These are phyloP conservation scores for Scomber colias DNA, from an alignment of 2,113 vertebrate species.

Conservation along the genomic window DNA sequence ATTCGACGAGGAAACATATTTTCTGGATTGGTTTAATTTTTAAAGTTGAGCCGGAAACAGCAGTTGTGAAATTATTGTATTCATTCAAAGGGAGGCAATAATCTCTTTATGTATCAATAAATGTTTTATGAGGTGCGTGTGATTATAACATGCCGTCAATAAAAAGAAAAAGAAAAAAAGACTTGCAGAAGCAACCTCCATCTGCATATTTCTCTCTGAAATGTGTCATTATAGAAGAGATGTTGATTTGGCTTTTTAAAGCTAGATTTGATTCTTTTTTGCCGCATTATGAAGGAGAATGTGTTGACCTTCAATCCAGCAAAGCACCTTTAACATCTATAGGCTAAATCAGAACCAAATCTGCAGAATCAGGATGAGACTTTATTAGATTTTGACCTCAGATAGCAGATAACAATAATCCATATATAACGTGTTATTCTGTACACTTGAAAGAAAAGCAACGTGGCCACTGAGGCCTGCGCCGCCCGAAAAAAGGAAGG, in stretches of 20 bases:
- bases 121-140: conserved; percentile 99
- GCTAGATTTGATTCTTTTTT: background rate
- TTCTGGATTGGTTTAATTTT: conserved; percentile 65
- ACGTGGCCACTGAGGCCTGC: conserved; percentile 14
- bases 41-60: conserved; percentile 62
- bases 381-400: background rate
- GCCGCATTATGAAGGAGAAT: background rate
- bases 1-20: conserved; percentile 67
- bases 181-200: conserved; percentile 84
- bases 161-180: conserved; percentile 86
- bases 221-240: conserved; percentile 8
- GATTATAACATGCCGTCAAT: conserved; percentile 96
- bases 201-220: conserved; percentile 50
- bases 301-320: background rate
- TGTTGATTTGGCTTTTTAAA: background rate
- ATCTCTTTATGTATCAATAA: conserved; percentile 99
- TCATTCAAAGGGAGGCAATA: conserved; percentile 90
- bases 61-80: conserved; percentile 79
- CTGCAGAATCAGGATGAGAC: background rate
- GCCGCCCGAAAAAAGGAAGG: conserved; percentile 7
- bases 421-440: background rate
- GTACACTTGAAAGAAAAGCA: background rate
- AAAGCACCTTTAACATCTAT: background rate
- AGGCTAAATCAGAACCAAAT: background rate
- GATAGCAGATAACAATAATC: background rate